These are phyloP conservation scores for Ophthalmolycus amberensis DNA, from an alignment of 2,113 vertebrate genomes.

Conservation along the genomic window DNA sequence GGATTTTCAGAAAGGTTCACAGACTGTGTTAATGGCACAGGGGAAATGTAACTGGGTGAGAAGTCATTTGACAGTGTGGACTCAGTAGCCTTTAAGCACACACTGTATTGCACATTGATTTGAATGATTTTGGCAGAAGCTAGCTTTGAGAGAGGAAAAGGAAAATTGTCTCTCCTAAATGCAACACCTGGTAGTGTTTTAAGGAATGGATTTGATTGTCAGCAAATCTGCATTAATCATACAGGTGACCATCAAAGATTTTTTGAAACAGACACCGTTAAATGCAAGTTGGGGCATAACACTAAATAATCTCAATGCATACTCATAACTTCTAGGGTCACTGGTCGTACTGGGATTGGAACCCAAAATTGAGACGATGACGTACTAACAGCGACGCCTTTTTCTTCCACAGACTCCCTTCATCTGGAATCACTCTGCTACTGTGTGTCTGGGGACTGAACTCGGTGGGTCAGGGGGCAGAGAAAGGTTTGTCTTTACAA, in stretches of 20 bases:
- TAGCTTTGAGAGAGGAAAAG: constrained; percentile 40
- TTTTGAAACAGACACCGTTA: constrained; percentile 5
- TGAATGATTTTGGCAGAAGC: constrained; percentile 65
- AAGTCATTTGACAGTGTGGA: constrained; percentile 62
- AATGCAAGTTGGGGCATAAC: constrained; percentile 13
- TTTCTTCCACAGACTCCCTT: constrained; percentile 54
- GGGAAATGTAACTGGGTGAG: constrained; percentile 59
- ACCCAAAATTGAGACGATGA: constrained; percentile 43
- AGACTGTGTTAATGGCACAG: constrained; percentile 62
- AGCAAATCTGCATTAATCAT: constrained; percentile 29
- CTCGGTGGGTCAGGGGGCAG: constrained; percentile 75
- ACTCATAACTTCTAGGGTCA: not conserved
- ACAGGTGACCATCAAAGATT: constrained; percentile 25
- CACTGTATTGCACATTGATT: constrained; percentile 50
- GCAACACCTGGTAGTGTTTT: constrained; percentile 61
- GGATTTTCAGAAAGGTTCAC: constrained; percentile 43
- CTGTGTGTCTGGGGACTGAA: constrained; percentile 71
- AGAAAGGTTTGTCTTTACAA: constrained; percentile 78
- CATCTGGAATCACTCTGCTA: constrained; percentile 82
- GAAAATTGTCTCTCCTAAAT: constrained; percentile 16
- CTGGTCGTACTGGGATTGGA: constrained; percentile 37
- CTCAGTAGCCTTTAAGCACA: constrained; percentile 45
- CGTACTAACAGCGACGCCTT: constrained; percentile 39
- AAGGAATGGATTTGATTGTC: constrained; percentile 36
- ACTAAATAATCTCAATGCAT: constrained; percentile 9